Conservation (phyloP, 2,113 vertebrate genomes). For the Petaurus breviceps region DNA sequence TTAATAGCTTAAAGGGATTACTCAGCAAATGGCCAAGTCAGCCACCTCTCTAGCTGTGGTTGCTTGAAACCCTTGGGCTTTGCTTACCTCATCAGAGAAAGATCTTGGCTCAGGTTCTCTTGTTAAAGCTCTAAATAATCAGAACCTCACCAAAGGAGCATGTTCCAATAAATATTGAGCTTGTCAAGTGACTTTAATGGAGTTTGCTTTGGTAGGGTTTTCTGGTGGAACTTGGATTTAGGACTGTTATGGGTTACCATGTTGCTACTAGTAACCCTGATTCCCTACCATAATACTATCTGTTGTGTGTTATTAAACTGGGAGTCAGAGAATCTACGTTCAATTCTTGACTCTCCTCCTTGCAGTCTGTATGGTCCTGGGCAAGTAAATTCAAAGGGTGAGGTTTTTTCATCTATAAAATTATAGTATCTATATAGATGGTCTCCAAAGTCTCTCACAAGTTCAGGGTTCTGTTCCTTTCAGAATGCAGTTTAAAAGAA, state of each 20-base stretch:
- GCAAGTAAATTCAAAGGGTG: not conserved
- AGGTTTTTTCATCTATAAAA: not conserved
- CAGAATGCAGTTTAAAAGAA: not conserved
- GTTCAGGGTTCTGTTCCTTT: not conserved
- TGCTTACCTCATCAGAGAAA: slow-evolving; percentile 17
- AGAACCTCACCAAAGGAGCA: not conserved
- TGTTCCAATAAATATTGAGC: not conserved
- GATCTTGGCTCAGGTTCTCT: not conserved
- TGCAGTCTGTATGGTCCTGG: not conserved
- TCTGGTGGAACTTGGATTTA: not conserved
- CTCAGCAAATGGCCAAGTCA: not conserved
- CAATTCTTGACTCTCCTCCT: not conserved
- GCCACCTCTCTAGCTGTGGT: not conserved
- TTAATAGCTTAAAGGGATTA: not conserved
- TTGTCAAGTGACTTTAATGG: not conserved
- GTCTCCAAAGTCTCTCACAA: not conserved
- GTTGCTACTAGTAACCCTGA: not conserved
- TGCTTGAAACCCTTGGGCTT: slow-evolving; percentile 2
- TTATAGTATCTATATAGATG: not conserved
- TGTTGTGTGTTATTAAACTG: not conserved
- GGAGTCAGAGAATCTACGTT: slow-evolving; percentile 2
- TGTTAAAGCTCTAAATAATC: not conserved
- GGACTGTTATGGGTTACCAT: not conserved
- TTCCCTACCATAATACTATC: not conserved
- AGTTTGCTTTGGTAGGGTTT: not conserved